Evolutionary conservation across 2,888 invertebrate species (phyloP).

Genomic region (Acronicta leporina): DNA sequence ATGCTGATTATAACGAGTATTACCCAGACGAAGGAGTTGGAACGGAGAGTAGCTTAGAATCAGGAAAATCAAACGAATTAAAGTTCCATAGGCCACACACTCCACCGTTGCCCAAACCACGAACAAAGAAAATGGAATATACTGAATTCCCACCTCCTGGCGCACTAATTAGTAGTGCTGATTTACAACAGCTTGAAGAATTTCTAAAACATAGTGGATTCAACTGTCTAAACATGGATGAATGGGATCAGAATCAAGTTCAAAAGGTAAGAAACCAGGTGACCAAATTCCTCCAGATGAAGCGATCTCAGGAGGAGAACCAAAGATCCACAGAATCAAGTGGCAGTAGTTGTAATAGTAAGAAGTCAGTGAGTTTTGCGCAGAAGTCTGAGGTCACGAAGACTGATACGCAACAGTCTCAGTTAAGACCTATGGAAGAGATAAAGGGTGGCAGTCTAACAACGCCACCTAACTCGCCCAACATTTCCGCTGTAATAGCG

Average conservation of each 20-base stretch:
- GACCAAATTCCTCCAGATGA: conserved; percentile 91
- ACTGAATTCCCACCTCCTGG: conserved; percentile 86
- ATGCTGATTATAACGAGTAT: conserved; percentile 87
- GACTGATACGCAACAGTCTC: conserved; percentile 78
- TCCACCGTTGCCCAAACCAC: conserved; percentile 86
- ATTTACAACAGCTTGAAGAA: conserved; percentile 91
- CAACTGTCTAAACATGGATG: conserved; percentile 91
- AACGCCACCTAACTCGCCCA: conserved; percentile 93
- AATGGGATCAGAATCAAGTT: conserved; percentile 92
- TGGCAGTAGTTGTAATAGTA: conserved; percentile 89
- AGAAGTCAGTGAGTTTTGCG: conserved; percentile 94
- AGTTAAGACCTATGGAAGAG: conserved; percentile 86
- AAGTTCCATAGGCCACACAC: conserved; percentile 86
- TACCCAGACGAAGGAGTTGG: conserved; percentile 91
- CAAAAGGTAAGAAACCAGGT: conserved; percentile 92
- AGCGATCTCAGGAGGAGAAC: conserved; percentile 91
- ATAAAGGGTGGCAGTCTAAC: conserved; percentile 83
- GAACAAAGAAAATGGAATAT: conserved; percentile 84
- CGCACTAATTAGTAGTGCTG: conserved; percentile 89
- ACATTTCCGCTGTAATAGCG: conserved; percentile 90
- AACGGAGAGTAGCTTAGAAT: conserved; percentile 89
- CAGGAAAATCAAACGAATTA: conserved; percentile 87
- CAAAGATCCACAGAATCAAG: conserved; percentile 89
- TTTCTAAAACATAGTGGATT: conserved; percentile 92
- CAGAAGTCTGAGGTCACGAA: conserved; percentile 85